Evolutionary conservation across 1,140 invertebrate species (phyloP), one percentile per base, ranked within the genome.

Genomic region (Hypsibius dujardini): DNA sequence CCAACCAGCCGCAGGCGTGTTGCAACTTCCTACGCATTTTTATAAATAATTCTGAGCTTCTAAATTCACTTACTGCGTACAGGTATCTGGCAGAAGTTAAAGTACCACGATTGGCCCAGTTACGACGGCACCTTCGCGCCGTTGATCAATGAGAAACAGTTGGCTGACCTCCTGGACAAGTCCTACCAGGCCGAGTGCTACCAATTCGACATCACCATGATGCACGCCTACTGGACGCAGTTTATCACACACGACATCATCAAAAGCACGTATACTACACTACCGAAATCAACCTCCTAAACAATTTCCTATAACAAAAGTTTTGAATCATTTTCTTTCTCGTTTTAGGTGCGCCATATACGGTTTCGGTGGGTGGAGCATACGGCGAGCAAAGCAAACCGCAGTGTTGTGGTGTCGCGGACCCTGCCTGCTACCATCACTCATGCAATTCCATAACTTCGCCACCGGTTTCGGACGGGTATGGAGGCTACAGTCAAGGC

Each of bases 211-310:
- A 42, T 42, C 42, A 67, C 62, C 42, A 67, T 67, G 62, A 14
- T 67, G 62, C 7, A 42, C 42, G 62, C 62, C 7, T 67, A 67
- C 62, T 67, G 7, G 7, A 7, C 7, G 3, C 62, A 67, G 62
- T 67, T 67, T 42, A 42, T 67, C 62, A 42, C 62, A 12, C 62
- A 67, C 42, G 62, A 67, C 62, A 67, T 67, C 62, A 67, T 42
- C 62, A 7, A 42, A 3, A 67, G 62, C 45, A 67, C 3, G 62
- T 7, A 12, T 42, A 14, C 7, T n/a, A 7, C n/a, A 7, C 50
- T 7, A 56, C 7, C 50, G n/a, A 56, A 56, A n/a, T 56, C n/a
- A n/a, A n/a, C n/a, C n/a, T n/a, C n/a, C n/a, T n/a, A n/a, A n/a
- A n/a, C n/a, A n/a, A n/a, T n/a, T n/a, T n/a, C n/a, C n/a, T n/a